These are phyloP conservation scores for Thereuonema tuberculata DNA, from an alignment of 1,140 invertebrate species.

Conservation along the genomic window DNA sequence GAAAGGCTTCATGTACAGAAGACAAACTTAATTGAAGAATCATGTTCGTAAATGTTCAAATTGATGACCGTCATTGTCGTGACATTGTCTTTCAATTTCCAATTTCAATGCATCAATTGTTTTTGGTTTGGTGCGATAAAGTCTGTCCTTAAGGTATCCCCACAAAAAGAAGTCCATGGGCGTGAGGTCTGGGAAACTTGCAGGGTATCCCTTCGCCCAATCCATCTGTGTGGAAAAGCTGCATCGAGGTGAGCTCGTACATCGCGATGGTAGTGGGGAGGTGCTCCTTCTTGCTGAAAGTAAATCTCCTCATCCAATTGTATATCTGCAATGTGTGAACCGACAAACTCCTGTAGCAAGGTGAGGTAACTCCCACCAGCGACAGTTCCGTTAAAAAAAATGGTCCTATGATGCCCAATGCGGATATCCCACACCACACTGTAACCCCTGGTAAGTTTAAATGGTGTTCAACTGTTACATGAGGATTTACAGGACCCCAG, in stretches of 20 bases:
- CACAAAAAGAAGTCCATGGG: constrained; percentile 13
- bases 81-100: neutral
- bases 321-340: constrained; percentile 8
- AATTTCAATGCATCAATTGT: neutral
- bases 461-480: constrained; percentile 16
- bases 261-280: constrained; percentile 17
- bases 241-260: constrained; percentile 10
- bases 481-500: constrained; percentile 13
- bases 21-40: too few species aligned
- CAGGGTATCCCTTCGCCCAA: constrained; percentile 12
- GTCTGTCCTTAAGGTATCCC: constrained; percentile 13
- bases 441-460: constrained; percentile 17
- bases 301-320: constrained; percentile 10
- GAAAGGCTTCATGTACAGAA: too few species aligned
- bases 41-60: too few species aligned
- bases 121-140: neutral
- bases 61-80: too few species aligned
- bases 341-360: constrained; percentile 14
- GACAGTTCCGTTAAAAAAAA: constrained; percentile 16
- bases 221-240: constrained; percentile 13
- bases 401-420: constrained; percentile 15
- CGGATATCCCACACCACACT: constrained; percentile 16
- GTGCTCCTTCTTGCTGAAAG: constrained; percentile 14
- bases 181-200: constrained; percentile 11
- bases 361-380: constrained; percentile 12